phyloP scores from a whole-genome alignment of 2,113 vertebrate species.

The Scomber colias region DNA sequence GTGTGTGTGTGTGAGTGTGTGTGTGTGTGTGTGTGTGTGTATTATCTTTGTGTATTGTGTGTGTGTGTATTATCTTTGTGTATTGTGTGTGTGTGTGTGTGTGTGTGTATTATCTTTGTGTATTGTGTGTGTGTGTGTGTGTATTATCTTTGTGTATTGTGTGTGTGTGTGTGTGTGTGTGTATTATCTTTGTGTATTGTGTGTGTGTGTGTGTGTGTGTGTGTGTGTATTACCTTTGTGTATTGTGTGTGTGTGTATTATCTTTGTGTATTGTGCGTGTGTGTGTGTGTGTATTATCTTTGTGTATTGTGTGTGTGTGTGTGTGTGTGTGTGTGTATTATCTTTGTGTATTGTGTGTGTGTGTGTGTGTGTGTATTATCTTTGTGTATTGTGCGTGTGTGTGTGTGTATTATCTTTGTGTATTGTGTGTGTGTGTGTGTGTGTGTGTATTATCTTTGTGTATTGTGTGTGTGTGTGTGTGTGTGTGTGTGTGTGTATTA shows the following conservation, averaged over 20 bases:
- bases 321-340: slow-evolving; percentile 14
- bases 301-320: background rate
- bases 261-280: background rate
- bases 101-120: background rate
- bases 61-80: background rate
- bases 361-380: background rate
- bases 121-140: background rate
- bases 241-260: background rate
- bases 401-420: background rate
- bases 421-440: background rate
- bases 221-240: background rate
- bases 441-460: slow-evolving; percentile 1
- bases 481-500: background rate
- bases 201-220: slow-evolving; percentile 16
- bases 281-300: background rate
- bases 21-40: background rate
- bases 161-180: background rate
- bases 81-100: slow-evolving; percentile 2
- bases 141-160: background rate
- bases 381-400: no score
- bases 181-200: slow-evolving; percentile 49
- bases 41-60: background rate
- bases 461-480: slow-evolving; percentile 51
- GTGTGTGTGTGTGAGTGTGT: no score
- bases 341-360: no score